Percentiles rank a stretch among this genome's conserved stretches.
These are phyloP conservation scores for Apostichopus leukothele DNA, from an alignment of 53 echinoderm and acorn worm genomes.

Conservation along the genomic window DNA sequence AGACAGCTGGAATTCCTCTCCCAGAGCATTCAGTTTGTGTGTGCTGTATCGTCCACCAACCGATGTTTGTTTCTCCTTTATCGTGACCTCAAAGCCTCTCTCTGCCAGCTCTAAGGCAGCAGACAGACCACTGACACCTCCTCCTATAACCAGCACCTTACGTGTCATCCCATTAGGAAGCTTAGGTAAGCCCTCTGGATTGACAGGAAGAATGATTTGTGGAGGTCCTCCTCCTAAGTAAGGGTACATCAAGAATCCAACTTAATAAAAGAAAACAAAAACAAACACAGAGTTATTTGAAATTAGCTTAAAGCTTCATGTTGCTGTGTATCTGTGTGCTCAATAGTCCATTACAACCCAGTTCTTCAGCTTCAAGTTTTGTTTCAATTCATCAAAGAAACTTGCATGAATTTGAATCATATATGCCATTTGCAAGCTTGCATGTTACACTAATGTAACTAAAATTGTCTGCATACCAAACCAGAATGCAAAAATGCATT, in stretches of 20 bases:
- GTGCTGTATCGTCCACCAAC: slow-evolving; percentile 61
- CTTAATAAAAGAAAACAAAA: not conserved
- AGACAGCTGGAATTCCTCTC: slow-evolving; percentile 55
- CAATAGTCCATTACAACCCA: too few relatives aligned
- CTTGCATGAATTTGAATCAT: too few relatives aligned
- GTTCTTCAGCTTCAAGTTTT: too few relatives aligned
- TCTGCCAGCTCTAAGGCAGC: slow-evolving; percentile 73
- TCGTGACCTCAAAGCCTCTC: slow-evolving; percentile 70
- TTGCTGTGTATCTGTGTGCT: too few relatives aligned
- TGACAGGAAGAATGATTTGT: slow-evolving; percentile 56
- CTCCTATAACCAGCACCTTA: slow-evolving; percentile 73
- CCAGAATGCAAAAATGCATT: too few relatives aligned
- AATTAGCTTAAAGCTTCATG: not conserved
- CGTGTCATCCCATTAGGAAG: slow-evolving; percentile 62
- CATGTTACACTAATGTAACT: too few relatives aligned
- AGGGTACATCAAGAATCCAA: slow-evolving; percentile 15
- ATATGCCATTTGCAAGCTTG: too few relatives aligned
- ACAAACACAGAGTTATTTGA: not conserved
- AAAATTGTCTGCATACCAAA: too few relatives aligned
- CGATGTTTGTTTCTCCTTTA: slow-evolving; percentile 48
- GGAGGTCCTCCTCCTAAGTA: slow-evolving; percentile 30
- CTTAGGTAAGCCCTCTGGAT: slow-evolving; percentile 55
- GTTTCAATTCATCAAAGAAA: too few relatives aligned
- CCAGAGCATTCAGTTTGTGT: slow-evolving; percentile 47
- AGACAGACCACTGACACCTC: slow-evolving; percentile 67